phyloP scores from a whole-genome alignment of 2,113 vertebrate genomes.

The Casuarius casuarius region DNA sequence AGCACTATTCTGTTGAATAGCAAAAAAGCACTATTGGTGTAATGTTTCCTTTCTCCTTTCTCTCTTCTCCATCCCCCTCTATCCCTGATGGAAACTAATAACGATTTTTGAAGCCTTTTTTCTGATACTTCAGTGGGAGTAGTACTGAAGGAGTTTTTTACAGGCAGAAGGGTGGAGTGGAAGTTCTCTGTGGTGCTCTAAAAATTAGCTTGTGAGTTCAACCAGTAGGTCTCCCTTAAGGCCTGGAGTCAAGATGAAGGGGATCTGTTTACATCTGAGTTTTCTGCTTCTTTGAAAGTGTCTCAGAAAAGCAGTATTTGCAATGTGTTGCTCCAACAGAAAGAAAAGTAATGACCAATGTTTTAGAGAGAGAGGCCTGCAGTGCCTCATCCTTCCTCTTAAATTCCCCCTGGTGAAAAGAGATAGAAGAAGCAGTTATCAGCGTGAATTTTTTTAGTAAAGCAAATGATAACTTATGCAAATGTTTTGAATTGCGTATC shows the following conservation, averaged over 20 bases:
- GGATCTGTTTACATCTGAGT: not conserved
- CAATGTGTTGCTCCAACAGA: not conserved
- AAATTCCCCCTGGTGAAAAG: not conserved
- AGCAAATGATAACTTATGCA: not conserved
- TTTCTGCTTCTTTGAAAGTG: slow-evolving; percentile 20
- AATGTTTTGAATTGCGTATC: not conserved
- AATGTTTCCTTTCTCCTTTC: slow-evolving; percentile 18
- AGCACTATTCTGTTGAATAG: not conserved
- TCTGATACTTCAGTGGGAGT: not conserved
- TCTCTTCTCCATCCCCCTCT: not conserved
- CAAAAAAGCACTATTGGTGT: not conserved
- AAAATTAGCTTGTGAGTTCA: not conserved
- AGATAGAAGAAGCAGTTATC: not conserved
- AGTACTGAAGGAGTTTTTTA: not conserved
- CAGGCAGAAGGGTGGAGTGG: not conserved
- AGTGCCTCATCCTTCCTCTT: not conserved
- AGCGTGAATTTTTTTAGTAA: not conserved
- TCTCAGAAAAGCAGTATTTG: not conserved
- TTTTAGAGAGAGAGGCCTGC: not conserved
- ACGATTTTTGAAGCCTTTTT: not conserved
- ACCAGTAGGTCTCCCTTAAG: not conserved
- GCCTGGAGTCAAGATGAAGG: not conserved
- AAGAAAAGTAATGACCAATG: not conserved
- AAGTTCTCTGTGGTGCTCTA: not conserved
- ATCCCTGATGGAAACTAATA: not conserved